phyloP scores from a whole-genome alignment of 2,113 vertebrate genomes.

The Nesoenas mayeri region DNA sequence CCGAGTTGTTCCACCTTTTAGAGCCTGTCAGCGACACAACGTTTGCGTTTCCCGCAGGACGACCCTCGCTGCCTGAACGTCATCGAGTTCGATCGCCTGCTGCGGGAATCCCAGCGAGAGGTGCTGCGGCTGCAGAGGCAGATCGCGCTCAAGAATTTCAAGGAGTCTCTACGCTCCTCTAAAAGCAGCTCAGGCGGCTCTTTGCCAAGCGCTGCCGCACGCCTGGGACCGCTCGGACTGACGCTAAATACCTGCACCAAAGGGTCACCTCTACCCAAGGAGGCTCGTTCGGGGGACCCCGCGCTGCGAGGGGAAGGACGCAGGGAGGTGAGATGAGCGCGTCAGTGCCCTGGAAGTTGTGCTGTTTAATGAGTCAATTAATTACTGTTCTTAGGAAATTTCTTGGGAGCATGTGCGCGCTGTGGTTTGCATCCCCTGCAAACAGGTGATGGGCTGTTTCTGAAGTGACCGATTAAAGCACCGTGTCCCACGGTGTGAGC shows the following conservation, averaged over 20 bases:
- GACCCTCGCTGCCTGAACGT: constrained; percentile 70
- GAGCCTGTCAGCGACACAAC: background rate
- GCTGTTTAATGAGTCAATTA: background rate
- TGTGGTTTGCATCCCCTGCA: rapidly evolving
- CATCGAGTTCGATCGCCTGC: constrained; percentile 85
- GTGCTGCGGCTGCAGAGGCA: constrained; percentile 93
- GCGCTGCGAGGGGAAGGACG: background rate
- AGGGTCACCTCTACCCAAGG: background rate
- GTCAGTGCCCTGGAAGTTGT: rapidly evolving
- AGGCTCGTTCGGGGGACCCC: background rate
- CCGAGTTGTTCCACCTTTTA: background rate
- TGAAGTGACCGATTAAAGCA: rapidly evolving
- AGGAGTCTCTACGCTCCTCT: constrained; percentile 45
- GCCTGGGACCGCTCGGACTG: rapidly evolving
- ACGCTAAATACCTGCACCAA: background rate
- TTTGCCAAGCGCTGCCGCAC: rapidly evolving
- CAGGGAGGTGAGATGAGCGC: constrained; percentile 49
- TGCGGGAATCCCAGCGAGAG: constrained; percentile 92
- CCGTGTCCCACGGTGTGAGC: too few species aligned
- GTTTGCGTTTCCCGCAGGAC: constrained; percentile 12
- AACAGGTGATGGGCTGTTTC: background rate
- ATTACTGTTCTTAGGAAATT: background rate
- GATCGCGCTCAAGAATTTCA: constrained; percentile 83
- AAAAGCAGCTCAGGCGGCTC: background rate
- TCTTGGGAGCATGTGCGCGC: background rate